These are phyloP conservation scores for Drosophila pandora DNA, from an alignment of 1,140 invertebrate genomes.

Conservation along the genomic window DNA sequence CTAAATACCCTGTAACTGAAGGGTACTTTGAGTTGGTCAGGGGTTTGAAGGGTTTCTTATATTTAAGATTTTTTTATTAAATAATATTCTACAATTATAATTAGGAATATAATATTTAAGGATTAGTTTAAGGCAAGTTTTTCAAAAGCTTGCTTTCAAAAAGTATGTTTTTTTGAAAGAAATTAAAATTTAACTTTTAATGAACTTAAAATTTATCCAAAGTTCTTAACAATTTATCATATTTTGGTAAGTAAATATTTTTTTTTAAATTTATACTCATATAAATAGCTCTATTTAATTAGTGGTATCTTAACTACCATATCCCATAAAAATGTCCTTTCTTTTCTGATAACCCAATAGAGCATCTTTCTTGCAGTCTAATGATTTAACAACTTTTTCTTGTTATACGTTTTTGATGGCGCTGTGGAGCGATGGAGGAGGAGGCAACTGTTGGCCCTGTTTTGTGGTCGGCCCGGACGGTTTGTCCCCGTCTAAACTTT, in stretches of 20 bases:
- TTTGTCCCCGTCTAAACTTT: conserved; percentile 69
- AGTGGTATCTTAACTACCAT: neutral
- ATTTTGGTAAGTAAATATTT: neutral
- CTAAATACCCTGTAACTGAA: conserved; percentile 26
- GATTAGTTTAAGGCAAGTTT: neutral
- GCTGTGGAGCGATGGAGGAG: neutral
- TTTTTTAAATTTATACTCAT: neutral
- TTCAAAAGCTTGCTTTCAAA: neutral
- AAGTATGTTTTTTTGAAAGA: neutral
- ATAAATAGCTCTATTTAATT: neutral
- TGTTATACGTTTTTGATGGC: conserved; percentile 17
- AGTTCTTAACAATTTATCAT: neutral
- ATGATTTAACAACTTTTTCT: conserved; percentile 29
- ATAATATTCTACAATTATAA: too few species aligned
- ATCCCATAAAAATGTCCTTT: neutral
- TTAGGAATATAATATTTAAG: neutral
- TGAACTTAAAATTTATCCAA: too few species aligned
- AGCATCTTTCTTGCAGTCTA: conserved; percentile 12
- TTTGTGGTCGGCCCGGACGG: conserved; percentile 63
- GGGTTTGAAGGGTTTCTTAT: neutral
- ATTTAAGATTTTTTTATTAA: neutral
- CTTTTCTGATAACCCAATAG: neutral
- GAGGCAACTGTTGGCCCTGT: conserved; percentile 39
- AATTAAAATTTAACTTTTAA: too few species aligned
- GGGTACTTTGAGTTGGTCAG: conserved; percentile 5